Evolutionary conservation across 1,140 invertebrate genomes (phyloP), one percentile per base, ranked within the genome.

Genomic region (Ruditapes philippinarum): DNA sequence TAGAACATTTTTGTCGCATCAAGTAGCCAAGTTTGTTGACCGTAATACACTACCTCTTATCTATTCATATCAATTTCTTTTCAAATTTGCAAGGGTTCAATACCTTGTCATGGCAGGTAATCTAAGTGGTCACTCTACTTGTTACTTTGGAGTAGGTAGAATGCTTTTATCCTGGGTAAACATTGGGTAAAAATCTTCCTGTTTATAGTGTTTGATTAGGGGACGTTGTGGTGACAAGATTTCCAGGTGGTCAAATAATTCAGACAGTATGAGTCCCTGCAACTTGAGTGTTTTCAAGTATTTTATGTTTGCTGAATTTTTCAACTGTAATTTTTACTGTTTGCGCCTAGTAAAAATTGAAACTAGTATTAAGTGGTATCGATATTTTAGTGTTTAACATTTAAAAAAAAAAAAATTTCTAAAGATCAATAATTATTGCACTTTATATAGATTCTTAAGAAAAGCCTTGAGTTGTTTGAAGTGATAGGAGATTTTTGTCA

Each of bases 91-190:
- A 12, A 31, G n/a, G 60, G 60, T 65, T 65, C 60, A 65, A 65
- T 28, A 65, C 12, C 60, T 65, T 5, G 5, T 19, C 1, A 65
- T 65, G 60, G 25, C 33, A 33, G n/a, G 42, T 51, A 76, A 51
- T 51, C 42, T 76, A 4, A 28, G 42, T 51, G 22, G 73, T 42
- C 42, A 28, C 19, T 76, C 31, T 28, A 76, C 38, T 45, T 31
- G 73, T 76, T 76, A 76, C 73, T 76, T 49, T 76, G 73, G 73
- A 45, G 42, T 42, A 25, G 9, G 38, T 51, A 51, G 45, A 76
- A 76, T 76, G 73, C 73, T 73, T 65, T 65, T 65, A 65, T 65
- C 60, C 9, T 19, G 60, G 60, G 60, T 65, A 65, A 65, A 65
- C 60, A 65, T 7, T 9, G 28, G 9, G 28, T 19, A 65, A 65